phyloP scores from a whole-genome alignment of 2,797 vertebrate genomes.

The Kryptopterus vitreolus region DNA sequence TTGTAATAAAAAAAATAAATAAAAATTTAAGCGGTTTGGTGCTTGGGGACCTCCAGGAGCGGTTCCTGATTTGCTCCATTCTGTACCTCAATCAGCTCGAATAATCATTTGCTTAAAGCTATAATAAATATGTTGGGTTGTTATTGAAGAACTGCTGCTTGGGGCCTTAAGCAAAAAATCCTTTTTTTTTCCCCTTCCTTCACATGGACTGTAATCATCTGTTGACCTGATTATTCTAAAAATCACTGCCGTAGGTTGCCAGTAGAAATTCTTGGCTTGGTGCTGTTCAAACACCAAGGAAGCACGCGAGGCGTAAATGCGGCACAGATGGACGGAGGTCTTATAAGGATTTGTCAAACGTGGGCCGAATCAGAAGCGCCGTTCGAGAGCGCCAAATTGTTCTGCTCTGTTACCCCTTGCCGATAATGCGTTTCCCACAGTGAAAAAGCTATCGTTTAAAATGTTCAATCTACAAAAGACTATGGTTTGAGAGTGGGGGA shows the following conservation, averaged over 20 bases:
- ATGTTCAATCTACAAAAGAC: background rate
- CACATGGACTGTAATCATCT: background rate
- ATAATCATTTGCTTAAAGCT: background rate
- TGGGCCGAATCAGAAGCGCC: background rate
- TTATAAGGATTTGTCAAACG: background rate
- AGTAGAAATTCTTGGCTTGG: background rate
- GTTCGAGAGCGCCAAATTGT: background rate
- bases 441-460: background rate
- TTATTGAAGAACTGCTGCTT: background rate
- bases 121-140: background rate
- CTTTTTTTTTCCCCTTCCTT: background rate
- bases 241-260: background rate
- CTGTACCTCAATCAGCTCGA: background rate
- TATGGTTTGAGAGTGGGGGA: too few relatives aligned
- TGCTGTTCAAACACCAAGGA: background rate
- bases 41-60: background rate
- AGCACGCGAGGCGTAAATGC: background rate
- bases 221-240: slow-evolving; percentile 13
- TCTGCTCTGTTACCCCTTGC: background rate
- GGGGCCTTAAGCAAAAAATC: too few relatives aligned
- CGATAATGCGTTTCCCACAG: background rate
- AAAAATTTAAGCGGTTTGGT: background rate
- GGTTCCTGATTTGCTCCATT: background rate
- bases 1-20: background rate
- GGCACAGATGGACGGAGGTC: background rate